These are phyloP conservation scores for Cotesia congregata DNA, from an alignment of 2,888 invertebrate species.

Conservation along the genomic window DNA sequence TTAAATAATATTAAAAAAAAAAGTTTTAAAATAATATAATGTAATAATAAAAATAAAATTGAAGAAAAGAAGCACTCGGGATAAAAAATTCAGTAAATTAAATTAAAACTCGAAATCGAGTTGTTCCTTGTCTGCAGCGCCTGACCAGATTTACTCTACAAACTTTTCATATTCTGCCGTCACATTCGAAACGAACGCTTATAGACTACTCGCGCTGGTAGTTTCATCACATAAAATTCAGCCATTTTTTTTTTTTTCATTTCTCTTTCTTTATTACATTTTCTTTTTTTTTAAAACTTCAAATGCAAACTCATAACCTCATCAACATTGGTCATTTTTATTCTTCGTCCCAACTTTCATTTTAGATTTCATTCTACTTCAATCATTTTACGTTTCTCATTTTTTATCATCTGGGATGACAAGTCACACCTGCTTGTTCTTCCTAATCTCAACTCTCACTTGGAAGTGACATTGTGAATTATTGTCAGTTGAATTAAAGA, in stretches of 20 bases:
- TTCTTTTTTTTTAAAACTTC: background rate
- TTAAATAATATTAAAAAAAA: background rate
- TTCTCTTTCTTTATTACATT: background rate
- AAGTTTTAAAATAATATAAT: background rate
- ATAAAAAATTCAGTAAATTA: conserved; percentile 50
- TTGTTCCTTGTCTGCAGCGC: conserved; percentile 50
- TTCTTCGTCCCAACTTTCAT: background rate
- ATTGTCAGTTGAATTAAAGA: no score
- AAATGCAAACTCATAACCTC: background rate
- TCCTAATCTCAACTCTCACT: no score
- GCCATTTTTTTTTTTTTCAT: conserved; percentile 1
- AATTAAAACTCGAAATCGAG: conserved; percentile 66
- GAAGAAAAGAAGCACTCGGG: conserved; percentile 37
- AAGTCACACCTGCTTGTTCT: no score
- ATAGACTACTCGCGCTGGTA: conserved; percentile 13
- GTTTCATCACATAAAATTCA: background rate
- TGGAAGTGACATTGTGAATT: no score
- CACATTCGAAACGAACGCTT: conserved; percentile 31
- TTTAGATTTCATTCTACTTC: background rate
- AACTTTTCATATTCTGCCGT: conserved; percentile 59
- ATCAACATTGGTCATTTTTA: background rate
- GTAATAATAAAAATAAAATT: conserved; percentile 24
- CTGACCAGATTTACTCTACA: conserved; percentile 62
- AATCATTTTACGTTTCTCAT: background rate
- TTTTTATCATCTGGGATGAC: background rate